phyloP scores from a whole-genome alignment of 2,797 vertebrate species.

The Hydrolagus colliei region DNA sequence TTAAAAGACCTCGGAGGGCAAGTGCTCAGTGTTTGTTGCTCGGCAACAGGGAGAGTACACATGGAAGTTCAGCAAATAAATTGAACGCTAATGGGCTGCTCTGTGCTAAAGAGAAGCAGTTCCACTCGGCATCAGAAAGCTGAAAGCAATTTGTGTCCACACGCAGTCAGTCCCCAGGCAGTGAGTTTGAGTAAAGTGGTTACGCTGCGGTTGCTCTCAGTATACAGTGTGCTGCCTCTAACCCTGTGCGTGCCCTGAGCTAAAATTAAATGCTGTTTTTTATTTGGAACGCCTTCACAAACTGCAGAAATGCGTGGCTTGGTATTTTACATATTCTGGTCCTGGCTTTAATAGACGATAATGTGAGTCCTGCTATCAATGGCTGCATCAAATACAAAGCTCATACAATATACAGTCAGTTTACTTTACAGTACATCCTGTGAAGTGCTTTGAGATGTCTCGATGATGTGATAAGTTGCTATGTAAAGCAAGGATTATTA shows the following conservation, averaged over 20 bases:
- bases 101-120: not conserved
- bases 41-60: not conserved
- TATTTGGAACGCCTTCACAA: not conserved
- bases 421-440: too few species aligned
- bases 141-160: conserved; percentile 25
- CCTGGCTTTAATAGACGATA: too few species aligned
- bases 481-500: too few species aligned
- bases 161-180: not conserved
- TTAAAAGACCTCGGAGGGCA: conserved; percentile 14
- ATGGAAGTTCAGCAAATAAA: conserved; percentile 12
- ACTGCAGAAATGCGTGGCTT: not conserved
- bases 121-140: conserved; percentile 15
- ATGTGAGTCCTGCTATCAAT: too few species aligned
- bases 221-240: not conserved
- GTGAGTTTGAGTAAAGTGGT: not conserved
- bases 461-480: too few species aligned
- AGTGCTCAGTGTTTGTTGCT: conserved; percentile 24
- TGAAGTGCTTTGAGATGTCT: too few species aligned
- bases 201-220: not conserved
- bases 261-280: conserved; percentile 15
- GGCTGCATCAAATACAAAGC: too few species aligned
- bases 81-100: conserved; percentile 8
- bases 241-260: not conserved
- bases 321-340: too few species aligned
- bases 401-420: too few species aligned